These are phyloP conservation scores for Hyles euphorbiae DNA, from an alignment of 1,140 invertebrate genomes.

Conservation along the genomic window DNA sequence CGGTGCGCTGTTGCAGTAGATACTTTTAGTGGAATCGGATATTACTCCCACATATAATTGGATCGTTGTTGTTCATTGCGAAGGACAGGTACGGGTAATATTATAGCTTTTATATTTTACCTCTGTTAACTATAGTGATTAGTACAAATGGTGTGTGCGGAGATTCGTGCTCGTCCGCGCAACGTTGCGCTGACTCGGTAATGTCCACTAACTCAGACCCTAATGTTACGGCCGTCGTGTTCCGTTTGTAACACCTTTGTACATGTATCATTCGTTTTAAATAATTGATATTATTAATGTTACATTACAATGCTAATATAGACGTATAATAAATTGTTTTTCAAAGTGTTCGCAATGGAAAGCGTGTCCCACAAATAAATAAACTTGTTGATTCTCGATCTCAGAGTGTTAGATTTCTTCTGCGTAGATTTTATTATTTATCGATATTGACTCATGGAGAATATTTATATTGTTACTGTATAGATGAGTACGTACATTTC, in stretches of 20 bases:
- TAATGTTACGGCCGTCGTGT: slow-evolving; percentile 22
- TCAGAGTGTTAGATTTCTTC: slow-evolving; percentile 66
- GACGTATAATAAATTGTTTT: slow-evolving; percentile 42
- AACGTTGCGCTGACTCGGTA: slow-evolving; percentile 19
- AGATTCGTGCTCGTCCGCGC: slow-evolving; percentile 19
- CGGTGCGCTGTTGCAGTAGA: slow-evolving; percentile 19
- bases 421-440: slow-evolving; percentile 59
- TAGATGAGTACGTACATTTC: slow-evolving; percentile 56
- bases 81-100: slow-evolving; percentile 40
- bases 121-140: slow-evolving; percentile 46
- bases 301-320: slow-evolving; percentile 42
- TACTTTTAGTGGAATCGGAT: slow-evolving; percentile 36
- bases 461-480: slow-evolving; percentile 71
- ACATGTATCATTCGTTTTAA: slow-evolving; percentile 33
- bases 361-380: slow-evolving; percentile 37
- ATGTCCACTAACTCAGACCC: slow-evolving; percentile 23
- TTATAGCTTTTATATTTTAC: slow-evolving; percentile 60
- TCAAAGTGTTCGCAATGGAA: slow-evolving; percentile 41
- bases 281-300: slow-evolving; percentile 48
- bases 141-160: slow-evolving; percentile 49
- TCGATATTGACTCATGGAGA: slow-evolving; percentile 50
- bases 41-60: slow-evolving; percentile 41
- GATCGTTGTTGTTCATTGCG: slow-evolving; percentile 50
- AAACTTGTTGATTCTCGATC: slow-evolving; percentile 53
- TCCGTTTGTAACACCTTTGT: slow-evolving; percentile 21